Conservation (phyloP, 2,797 vertebrate species). For the Melanotaenia nigrans region DNA sequence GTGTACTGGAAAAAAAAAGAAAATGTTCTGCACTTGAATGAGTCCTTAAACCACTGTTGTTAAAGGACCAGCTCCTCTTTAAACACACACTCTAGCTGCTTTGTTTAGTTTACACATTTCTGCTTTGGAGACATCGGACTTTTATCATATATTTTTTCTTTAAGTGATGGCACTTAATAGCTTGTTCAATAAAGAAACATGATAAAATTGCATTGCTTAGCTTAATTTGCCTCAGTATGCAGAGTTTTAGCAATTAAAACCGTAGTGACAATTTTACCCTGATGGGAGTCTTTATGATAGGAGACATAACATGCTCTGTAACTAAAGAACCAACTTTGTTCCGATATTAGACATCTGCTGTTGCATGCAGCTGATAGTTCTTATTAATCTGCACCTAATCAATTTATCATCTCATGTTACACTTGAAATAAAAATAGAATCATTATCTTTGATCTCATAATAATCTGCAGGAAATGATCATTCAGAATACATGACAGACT, state of each 20-base stretch:
- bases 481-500: constrained; percentile 15
- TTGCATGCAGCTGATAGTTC: neutral
- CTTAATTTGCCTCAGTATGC: neutral
- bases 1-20: constrained; percentile 1
- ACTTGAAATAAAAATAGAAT: neutral
- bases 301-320: neutral
- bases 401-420: constrained; percentile 13
- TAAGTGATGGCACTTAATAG: constrained; percentile 1
- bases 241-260: constrained; percentile 11
- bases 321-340: neutral
- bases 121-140: constrained; percentile 6
- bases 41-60: constrained; percentile 7
- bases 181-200: constrained; percentile 42
- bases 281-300: neutral
- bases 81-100: constrained; percentile 2
- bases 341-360: constrained; percentile 4
- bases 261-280: neutral
- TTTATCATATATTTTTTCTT: neutral
- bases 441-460: neutral
- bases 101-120: constrained; percentile 13
- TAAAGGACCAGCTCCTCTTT: constrained; percentile 34
- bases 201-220: neutral
- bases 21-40: constrained; percentile 31
- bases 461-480: constrained; percentile 1
- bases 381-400: constrained; percentile 16